Evolutionary conservation across 2,797 vertebrate species (phyloP), one percentile per base, ranked within the genome.

Genomic region (Cirrhinus molitorella): DNA sequence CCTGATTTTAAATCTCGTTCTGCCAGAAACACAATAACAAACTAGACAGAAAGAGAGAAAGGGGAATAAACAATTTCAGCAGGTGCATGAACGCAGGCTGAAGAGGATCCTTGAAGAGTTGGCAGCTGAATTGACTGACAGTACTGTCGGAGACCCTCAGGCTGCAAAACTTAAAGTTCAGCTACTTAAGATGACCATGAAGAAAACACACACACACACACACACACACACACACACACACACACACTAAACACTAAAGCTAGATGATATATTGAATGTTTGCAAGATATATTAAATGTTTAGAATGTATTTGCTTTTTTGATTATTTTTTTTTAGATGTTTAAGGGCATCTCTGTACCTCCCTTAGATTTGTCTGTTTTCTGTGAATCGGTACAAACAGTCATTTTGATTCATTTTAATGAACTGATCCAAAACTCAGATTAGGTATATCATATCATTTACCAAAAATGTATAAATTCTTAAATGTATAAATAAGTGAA

Each of bases 51-150:
- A 78, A 65, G 23, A 63, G 17, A 6, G 53, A 34, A 23, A 43
- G 63, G 4, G 16, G 10, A 67, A 43, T 53, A 43, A 68, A 28
- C 34, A 70, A 66, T 40, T 80, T 47, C 23, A 47, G 66, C 51
- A 71, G 51, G 31, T 25, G 31, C 23, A 19, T 40, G 47, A 55
- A 25, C 63, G 31, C 31, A 1, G 47, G 76, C 76, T 6, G 76
- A 37, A 79, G 13, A 51, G 40, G 51, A 80, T 10, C 51, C 78
- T 23, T 68, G 47, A 67, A 40, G 45, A 70, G 65, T 25, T 57
- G 78, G 51, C 65, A 59, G 53, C 53, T 71, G 4, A 45, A 71
- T 5, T 25, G 31, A 74, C 31, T 40, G 45, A 74, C 80, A 82
- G 45, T 73, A 11, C 28, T 73, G 25, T 16, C 37, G 16, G 14